phyloP scores from a whole-genome alignment of 1,140 invertebrate genomes.

The Lasioglossum albipes region DNA sequence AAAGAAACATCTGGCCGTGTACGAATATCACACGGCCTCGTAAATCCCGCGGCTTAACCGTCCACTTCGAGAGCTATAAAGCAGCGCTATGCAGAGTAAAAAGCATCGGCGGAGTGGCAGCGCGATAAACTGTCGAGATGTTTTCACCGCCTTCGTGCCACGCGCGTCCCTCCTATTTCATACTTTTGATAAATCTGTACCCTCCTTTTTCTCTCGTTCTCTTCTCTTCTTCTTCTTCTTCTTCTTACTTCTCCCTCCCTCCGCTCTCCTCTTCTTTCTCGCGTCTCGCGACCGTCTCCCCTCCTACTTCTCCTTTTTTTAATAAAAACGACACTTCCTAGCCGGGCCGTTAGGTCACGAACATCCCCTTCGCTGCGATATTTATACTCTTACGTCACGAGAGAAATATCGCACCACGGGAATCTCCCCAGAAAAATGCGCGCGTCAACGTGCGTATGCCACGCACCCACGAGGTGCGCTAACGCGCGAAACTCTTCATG shows the following conservation, averaged over 20 bases:
- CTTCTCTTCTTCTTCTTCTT: neutral
- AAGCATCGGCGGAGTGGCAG: slow-evolving; percentile 41
- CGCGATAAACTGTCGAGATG: slow-evolving; percentile 57
- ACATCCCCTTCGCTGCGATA: slow-evolving; percentile 50
- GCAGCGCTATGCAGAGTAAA: slow-evolving; percentile 57
- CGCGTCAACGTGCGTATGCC: neutral
- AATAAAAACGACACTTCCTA: slow-evolving; percentile 55
- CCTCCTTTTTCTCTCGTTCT: slow-evolving; percentile 9
- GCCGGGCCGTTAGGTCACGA: slow-evolving; percentile 42
- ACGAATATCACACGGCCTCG: slow-evolving; percentile 37
- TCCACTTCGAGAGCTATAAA: slow-evolving; percentile 45
- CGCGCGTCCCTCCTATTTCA: slow-evolving; percentile 25
- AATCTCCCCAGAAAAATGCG: slow-evolving; percentile 46
- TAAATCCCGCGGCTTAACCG: slow-evolving; percentile 48
- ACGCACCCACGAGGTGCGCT: neutral
- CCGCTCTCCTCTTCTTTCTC: neutral
- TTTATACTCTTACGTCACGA: slow-evolving; percentile 63
- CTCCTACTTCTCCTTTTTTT: slow-evolving; percentile 39
- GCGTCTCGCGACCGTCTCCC: too few species aligned
- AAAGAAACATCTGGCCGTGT: slow-evolving; percentile 33
- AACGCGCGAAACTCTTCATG: too few species aligned
- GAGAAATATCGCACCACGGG: slow-evolving; percentile 59
- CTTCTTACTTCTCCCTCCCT: too few species aligned
- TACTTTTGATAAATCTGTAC: slow-evolving; percentile 55
- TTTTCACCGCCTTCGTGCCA: slow-evolving; percentile 36